These are phyloP conservation scores for Stegostoma tigrinum DNA, from an alignment of 2,113 vertebrate species.

Conservation along the genomic window DNA sequence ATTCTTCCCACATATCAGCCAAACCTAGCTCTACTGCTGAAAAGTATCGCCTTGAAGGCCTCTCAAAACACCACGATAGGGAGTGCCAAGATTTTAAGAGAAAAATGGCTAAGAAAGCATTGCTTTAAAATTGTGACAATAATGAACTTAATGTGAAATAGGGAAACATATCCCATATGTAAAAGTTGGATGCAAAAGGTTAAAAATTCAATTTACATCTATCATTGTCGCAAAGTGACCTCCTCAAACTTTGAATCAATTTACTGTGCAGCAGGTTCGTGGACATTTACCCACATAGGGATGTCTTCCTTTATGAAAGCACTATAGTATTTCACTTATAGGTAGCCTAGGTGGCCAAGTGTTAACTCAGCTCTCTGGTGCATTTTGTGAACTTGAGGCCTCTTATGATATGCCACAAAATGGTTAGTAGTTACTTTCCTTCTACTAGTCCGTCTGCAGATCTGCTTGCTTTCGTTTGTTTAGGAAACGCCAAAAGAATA, in stretches of 20 bases:
- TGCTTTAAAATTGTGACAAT: background rate
- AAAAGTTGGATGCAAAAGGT: background rate
- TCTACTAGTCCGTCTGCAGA: background rate
- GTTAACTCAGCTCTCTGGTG: background rate
- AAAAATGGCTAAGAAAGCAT: background rate
- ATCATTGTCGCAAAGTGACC: background rate
- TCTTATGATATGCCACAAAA: background rate
- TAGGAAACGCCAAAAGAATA: background rate
- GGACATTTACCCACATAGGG: background rate
- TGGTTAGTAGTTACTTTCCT: background rate
- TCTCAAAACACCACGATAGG: too few relatives aligned
- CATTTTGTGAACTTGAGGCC: background rate
- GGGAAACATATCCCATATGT: background rate
- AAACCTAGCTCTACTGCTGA: too few relatives aligned
- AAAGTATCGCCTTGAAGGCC: too few relatives aligned
- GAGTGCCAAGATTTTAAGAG: too few relatives aligned
- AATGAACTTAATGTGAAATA: background rate
- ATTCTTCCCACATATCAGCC: too few relatives aligned
- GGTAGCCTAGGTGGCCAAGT: background rate
- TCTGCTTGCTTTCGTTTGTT: background rate
- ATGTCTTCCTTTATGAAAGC: background rate
- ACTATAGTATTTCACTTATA: background rate
- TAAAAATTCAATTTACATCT: background rate
- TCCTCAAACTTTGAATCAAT: background rate
- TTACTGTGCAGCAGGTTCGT: background rate